A percentile compares a stretch with the other conserved stretches of the same genome.
Evolutionary conservation across 1,140 invertebrate genomes (phyloP).

Genomic region (Zaprionus vittiger): DNA sequence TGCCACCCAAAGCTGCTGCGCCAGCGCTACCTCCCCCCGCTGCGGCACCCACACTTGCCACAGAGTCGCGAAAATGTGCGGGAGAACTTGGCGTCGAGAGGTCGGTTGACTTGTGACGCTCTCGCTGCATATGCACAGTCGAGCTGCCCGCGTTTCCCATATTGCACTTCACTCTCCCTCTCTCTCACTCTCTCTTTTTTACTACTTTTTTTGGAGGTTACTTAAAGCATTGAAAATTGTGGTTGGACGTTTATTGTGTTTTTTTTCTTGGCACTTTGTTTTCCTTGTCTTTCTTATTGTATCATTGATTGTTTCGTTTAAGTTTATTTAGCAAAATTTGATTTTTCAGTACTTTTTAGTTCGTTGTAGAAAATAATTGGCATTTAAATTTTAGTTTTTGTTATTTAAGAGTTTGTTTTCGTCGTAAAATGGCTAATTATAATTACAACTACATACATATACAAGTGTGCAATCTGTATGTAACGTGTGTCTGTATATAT

Average conservation of each 20-base stretch:
- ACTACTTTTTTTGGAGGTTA: conserved; percentile 42
- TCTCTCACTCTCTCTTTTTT: conserved; percentile 21
- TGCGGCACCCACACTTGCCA: conserved; percentile 35
- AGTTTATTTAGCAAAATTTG: conserved; percentile 21
- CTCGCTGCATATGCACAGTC: conserved; percentile 75
- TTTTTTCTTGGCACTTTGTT: conserved; percentile 67
- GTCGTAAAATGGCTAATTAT: conserved; percentile 76
- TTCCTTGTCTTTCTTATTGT: conserved; percentile 36
- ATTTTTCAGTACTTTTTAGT: conserved; percentile 20
- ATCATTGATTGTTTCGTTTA: conserved; percentile 37
- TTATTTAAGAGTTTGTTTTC: conserved; percentile 75
- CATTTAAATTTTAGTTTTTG: conserved; percentile 55
- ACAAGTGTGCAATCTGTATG: conserved; percentile 29
- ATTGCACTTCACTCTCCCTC: conserved; percentile 38
- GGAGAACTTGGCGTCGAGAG: conserved; percentile 80
- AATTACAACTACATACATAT: conserved; percentile 67
- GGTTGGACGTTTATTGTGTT: conserved; percentile 35
- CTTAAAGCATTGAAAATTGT: conserved; percentile 50
- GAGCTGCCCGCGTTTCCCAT: conserved; percentile 83
- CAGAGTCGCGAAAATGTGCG: conserved; percentile 75
- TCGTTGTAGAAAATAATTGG: conserved; percentile 49
- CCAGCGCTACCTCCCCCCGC: conserved; percentile 43
- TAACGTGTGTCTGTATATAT: conserved; percentile 24
- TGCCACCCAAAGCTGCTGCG: conserved; percentile 54
- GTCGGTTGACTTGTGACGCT: conserved; percentile 82